Conservation (phyloP, 2,113 vertebrate species). For the Australoheros scitulus region DNA sequence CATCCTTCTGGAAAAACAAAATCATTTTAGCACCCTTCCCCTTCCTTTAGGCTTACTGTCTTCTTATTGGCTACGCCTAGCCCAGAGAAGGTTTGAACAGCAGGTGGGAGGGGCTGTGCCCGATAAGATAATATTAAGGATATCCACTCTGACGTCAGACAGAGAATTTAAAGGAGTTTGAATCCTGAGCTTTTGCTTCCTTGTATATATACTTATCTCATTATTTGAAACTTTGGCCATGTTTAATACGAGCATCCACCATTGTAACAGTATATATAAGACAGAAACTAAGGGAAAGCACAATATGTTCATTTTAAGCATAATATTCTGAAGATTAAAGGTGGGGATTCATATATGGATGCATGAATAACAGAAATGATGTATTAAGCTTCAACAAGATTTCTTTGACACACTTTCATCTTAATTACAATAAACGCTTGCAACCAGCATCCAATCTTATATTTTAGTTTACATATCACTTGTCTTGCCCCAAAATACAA, state of each 20-base stretch:
- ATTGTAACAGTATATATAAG: background rate
- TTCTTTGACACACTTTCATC: background rate
- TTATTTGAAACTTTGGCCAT: background rate
- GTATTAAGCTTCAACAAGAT: background rate
- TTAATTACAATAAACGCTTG: background rate
- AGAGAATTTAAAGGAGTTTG: background rate
- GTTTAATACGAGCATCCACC: background rate
- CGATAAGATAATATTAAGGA: background rate
- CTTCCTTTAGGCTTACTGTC: background rate
- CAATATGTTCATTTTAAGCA: background rate
- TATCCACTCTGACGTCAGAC: background rate
- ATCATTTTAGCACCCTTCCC: background rate
- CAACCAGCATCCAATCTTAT: background rate
- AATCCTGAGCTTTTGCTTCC: background rate
- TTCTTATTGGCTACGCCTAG: background rate
- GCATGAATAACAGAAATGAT: background rate
- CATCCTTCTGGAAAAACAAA: background rate
- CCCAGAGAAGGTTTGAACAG: background rate
- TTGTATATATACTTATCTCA: background rate
- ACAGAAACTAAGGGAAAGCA: background rate
- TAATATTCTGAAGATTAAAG: background rate
- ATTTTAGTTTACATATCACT: background rate
- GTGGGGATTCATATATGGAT: background rate
- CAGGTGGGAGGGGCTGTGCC: background rate
- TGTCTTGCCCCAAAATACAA: constrained; percentile 6